Conservation (phyloP, 2,888 invertebrate species). For the Agrotis ipsilon region DNA sequence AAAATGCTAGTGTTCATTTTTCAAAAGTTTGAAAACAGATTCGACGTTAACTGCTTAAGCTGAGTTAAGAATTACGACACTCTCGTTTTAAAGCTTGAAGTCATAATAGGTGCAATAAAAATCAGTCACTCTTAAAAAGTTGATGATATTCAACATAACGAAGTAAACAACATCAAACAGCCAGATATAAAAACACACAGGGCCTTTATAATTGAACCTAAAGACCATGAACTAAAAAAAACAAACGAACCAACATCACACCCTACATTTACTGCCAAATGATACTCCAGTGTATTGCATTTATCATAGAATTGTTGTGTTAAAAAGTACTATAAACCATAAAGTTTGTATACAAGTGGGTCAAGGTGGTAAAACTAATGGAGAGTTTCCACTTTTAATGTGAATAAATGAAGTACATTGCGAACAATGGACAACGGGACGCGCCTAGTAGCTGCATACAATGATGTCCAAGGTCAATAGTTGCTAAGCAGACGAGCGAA, state of each 20-base stretch:
- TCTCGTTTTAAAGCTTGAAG: constrained; percentile 10
- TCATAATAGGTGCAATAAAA: neutral
- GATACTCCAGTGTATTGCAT: constrained; percentile 46
- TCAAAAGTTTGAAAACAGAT: constrained; percentile 31
- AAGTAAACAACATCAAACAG: neutral
- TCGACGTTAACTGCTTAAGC: constrained; percentile 12
- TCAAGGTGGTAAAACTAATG: constrained; percentile 75
- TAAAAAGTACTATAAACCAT: constrained; percentile 54
- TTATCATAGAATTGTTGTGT: constrained; percentile 53
- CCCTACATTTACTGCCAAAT: constrained; percentile 24
- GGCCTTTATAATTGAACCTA: neutral
- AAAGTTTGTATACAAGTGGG: constrained; percentile 60
- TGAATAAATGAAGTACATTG: constrained; percentile 64
- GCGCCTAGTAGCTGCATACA: constrained; percentile 61
- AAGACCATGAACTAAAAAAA: constrained; percentile 13
- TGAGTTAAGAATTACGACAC: constrained; percentile 28
- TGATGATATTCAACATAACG: neutral
- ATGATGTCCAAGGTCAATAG: constrained; percentile 62
- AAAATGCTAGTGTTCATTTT: constrained; percentile 33
- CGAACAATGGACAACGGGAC: constrained; percentile 75
- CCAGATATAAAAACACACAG: too few relatives aligned
- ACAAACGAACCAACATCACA: constrained; percentile 9
- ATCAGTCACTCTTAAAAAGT: neutral
- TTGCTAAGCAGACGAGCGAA: constrained; percentile 39
- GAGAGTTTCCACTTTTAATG: constrained; percentile 74